A percentile compares a stretch with the other conserved stretches of the same genome.
These are phyloP conservation scores for Lacanobia oleracea DNA, from an alignment of 2,888 invertebrate species.

Conservation along the genomic window DNA sequence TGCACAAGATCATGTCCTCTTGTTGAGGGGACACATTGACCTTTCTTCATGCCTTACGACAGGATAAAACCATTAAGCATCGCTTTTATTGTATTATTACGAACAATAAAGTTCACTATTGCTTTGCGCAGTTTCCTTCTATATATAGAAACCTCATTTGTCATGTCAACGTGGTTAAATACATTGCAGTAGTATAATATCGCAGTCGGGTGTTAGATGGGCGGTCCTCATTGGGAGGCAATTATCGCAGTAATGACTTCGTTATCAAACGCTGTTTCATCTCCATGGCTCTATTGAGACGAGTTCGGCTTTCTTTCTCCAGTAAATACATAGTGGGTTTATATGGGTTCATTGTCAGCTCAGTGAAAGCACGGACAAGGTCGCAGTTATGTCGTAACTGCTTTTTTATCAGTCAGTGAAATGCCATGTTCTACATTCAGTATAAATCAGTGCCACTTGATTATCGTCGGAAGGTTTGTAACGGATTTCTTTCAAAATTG, in stretches of 20 bases:
- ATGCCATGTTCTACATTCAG: slow-evolving; percentile 51
- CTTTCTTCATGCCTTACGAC: slow-evolving; percentile 67
- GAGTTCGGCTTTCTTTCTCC: slow-evolving; percentile 65
- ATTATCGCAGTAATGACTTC: slow-evolving; percentile 84
- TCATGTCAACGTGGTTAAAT: slow-evolving; percentile 66
- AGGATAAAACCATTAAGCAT: slow-evolving; percentile 69
- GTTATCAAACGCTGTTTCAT: slow-evolving; percentile 83
- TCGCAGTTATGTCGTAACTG: slow-evolving; percentile 49
- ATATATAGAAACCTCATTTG: slow-evolving; percentile 67
- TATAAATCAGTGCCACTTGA: slow-evolving; percentile 59
- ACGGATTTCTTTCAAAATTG: slow-evolving; percentile 57
- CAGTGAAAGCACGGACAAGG: slow-evolving; percentile 64
- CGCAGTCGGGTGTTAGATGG: slow-evolving; percentile 70
- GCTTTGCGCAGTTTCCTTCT: slow-evolving; percentile 35
- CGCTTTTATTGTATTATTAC: slow-evolving; percentile 56
- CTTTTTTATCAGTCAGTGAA: slow-evolving; percentile 45
- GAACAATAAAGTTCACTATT: slow-evolving; percentile 44
- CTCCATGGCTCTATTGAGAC: slow-evolving; percentile 77
- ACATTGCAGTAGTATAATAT: slow-evolving; percentile 66
- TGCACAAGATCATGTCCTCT: slow-evolving; percentile 33
- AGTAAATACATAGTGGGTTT: slow-evolving; percentile 45
- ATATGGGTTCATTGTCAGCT: slow-evolving; percentile 62
- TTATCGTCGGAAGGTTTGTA: slow-evolving; percentile 53
- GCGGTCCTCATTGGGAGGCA: slow-evolving; percentile 75
- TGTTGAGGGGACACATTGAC: slow-evolving; percentile 46